Evolutionary conservation across 2,888 invertebrate species (phyloP).

Genomic region (Rambutsinella grinnellia): DNA sequence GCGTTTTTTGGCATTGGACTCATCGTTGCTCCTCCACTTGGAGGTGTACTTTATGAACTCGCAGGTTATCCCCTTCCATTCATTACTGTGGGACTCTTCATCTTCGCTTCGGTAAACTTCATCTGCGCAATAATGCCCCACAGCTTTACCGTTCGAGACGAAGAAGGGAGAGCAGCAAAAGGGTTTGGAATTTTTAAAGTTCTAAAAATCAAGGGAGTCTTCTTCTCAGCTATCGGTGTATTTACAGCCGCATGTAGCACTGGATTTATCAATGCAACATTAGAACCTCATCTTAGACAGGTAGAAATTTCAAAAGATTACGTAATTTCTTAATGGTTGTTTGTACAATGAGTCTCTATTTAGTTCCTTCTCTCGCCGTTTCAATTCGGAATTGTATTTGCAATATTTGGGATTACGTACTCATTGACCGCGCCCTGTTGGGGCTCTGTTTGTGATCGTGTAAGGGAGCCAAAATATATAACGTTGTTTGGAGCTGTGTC

Average conservation of each 20-base stretch:
- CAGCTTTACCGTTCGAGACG: slow-evolving; percentile 25
- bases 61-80: slow-evolving; percentile 88
- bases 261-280: slow-evolving; percentile 73
- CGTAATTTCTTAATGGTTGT: neutral
- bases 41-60: slow-evolving; percentile 68
- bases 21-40: slow-evolving; percentile 50
- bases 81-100: slow-evolving; percentile 80
- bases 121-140: slow-evolving; percentile 80
- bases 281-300: slow-evolving; percentile 72
- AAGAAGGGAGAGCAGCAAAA: slow-evolving; percentile 27
- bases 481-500: slow-evolving; percentile 78
- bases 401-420: slow-evolving; percentile 86
- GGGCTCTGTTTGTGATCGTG: slow-evolving; percentile 85
- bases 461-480: slow-evolving; percentile 77
- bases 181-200: slow-evolving; percentile 56
- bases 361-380: slow-evolving; percentile 80
- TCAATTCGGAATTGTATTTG: slow-evolving; percentile 83
- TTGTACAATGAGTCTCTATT: neutral
- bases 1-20: slow-evolving; percentile 72
- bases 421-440: slow-evolving; percentile 83
- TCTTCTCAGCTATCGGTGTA: slow-evolving; percentile 68
- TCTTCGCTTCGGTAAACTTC: slow-evolving; percentile 82
- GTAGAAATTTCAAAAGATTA: slow-evolving; percentile 64
- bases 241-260: slow-evolving; percentile 69
- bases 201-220: slow-evolving; percentile 68